Evolutionary conservation across 2,888 invertebrate genomes (phyloP).

Genomic region (Cremastinae sp.): DNA sequence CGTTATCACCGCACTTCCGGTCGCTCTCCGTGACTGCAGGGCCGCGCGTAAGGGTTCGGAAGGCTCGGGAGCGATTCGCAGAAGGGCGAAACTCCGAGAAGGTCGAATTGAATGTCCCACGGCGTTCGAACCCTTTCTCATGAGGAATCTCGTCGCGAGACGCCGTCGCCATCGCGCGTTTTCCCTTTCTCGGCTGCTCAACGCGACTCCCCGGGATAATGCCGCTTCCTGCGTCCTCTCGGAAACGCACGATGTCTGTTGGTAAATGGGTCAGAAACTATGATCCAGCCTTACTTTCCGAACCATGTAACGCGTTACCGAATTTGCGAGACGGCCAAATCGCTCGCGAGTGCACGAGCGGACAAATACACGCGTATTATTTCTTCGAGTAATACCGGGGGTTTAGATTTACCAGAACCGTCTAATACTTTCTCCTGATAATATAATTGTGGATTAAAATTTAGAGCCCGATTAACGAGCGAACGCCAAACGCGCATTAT

Average conservation of each 20-base stretch:
- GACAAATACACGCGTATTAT: not conserved
- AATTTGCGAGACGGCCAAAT: slow-evolving; percentile 69
- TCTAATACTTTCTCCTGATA: not conserved
- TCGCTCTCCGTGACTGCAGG: slow-evolving; percentile 48
- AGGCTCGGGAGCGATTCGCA: slow-evolving; percentile 3
- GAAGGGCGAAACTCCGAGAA: slow-evolving; percentile 24
- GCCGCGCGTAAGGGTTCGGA: slow-evolving; percentile 46
- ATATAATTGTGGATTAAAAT: slow-evolving; percentile 10
- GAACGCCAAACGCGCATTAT: no score
- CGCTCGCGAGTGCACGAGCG: slow-evolving; percentile 36
- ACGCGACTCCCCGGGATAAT: not conserved
- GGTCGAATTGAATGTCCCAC: not conserved
- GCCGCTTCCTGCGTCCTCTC: slow-evolving; percentile 12
- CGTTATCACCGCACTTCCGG: slow-evolving; percentile 63
- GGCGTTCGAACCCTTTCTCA: slow-evolving; percentile 8
- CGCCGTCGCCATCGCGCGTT: no score
- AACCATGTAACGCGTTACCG: slow-evolving; percentile 73
- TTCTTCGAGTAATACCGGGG: slow-evolving; percentile 44
- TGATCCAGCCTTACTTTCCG: slow-evolving; percentile 71
- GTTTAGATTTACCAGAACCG: slow-evolving; percentile 12
- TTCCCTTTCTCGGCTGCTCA: slow-evolving; percentile 17
- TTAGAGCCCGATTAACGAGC: no score
- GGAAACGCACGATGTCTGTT: slow-evolving; percentile 67
- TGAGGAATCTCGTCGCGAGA: no score
- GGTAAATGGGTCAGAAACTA: slow-evolving; percentile 79